A percentile compares a stretch with the other conserved stretches of the same genome.
phyloP scores from a whole-genome alignment of 2,113 vertebrate species.

The Anseranas semipalmata region DNA sequence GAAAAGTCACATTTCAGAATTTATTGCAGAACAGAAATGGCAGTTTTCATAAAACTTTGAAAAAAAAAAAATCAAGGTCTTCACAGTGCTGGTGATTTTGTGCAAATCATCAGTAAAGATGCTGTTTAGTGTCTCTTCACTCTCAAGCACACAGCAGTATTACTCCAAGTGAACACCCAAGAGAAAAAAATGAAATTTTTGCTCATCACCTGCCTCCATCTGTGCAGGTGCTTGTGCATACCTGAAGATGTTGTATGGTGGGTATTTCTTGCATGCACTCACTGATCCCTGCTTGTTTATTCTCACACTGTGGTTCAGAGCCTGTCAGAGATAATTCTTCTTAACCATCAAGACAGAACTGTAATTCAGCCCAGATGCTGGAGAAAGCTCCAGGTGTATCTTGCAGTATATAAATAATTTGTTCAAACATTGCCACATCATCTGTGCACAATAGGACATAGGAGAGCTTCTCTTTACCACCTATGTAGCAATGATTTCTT shows the following conservation, averaged over 20 bases:
- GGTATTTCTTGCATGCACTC: background rate
- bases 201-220: background rate
- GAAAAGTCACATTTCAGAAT: background rate
- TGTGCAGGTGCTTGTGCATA: background rate
- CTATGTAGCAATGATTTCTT: background rate
- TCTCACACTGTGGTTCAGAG: background rate
- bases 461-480: background rate
- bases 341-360: background rate
- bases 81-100: background rate
- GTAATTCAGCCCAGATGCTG: background rate
- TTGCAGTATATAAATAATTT: slow-evolving; percentile 5
- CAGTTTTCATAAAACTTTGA: background rate
- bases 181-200: background rate
- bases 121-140: background rate
- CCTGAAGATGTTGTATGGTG: background rate
- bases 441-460: rapidly evolving
- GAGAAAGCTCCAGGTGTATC: background rate
- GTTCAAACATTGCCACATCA: background rate
- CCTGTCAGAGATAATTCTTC: background rate
- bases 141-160: background rate
- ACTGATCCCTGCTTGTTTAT: background rate
- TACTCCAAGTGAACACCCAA: background rate
- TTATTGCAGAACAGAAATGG: background rate
- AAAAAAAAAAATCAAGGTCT: background rate
- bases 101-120: background rate